Conservation (phyloP, 1,140 invertebrate genomes). For the Drosophila grimshawi region DNA sequence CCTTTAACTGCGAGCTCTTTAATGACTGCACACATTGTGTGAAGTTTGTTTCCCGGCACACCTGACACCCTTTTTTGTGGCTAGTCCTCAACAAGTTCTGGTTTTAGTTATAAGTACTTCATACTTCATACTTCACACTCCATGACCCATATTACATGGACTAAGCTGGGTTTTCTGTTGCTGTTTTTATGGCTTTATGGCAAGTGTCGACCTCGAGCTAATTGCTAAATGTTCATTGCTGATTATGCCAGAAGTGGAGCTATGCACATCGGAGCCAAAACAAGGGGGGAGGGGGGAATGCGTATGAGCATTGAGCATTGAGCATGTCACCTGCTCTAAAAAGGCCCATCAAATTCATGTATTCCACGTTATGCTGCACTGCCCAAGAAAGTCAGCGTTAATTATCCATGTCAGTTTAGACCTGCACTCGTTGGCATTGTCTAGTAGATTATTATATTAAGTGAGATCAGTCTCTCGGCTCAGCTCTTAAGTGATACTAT, state of each 20-base stretch:
- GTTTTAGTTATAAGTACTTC: constrained; percentile 56
- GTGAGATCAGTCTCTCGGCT: background rate
- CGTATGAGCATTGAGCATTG: background rate
- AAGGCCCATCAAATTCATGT: constrained; percentile 7
- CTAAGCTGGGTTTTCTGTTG: constrained; percentile 5
- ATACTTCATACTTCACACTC: background rate
- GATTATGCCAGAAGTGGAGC: constrained; percentile 22
- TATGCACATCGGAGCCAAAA: constrained; percentile 25
- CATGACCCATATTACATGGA: constrained; percentile 66
- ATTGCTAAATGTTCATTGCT: constrained; percentile 70
- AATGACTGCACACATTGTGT: constrained; percentile 68
- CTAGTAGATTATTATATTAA: background rate
- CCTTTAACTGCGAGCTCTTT: constrained; percentile 40
- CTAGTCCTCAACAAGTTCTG: constrained; percentile 49
- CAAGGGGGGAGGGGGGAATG: too few species aligned
- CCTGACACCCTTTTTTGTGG: constrained; percentile 1
- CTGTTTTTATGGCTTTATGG: constrained; percentile 28
- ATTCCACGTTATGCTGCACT: constrained; percentile 66
- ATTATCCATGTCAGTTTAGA: constrained; percentile 15
- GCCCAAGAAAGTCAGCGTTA: constrained; percentile 54
- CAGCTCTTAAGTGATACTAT: constrained; percentile 23
- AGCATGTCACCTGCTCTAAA: constrained; percentile 54
- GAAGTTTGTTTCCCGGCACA: background rate
- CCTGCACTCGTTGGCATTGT: too few species aligned
- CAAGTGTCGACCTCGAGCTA: constrained; percentile 57